Base-by-base conservation (phyloP, 2,888 invertebrate genomes). In the Vesta saturnalis region DNA sequence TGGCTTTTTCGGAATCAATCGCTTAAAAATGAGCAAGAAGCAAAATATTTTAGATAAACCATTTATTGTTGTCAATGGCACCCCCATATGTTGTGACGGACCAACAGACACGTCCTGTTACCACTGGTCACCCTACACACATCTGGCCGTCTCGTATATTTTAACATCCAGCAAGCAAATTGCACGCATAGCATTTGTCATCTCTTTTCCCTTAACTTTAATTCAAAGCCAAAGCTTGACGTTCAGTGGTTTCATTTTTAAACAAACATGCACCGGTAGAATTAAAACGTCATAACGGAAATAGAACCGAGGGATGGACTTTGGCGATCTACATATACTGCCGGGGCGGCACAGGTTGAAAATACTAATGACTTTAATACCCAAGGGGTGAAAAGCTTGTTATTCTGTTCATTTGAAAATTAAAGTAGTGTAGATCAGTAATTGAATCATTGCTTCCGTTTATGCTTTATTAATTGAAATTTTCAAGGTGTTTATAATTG, bases 371-470 rank as follows among this genome's bases (percentile, higher is more conserved):
- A 73, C 66, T 71, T 67, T 62, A 61, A 74, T 65, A 64, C 71
- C 73, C 71, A 64, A 67, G 64, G 73, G 74, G 70, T 71, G 73
- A 71, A 74, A 69, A 71, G 65, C 60, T 65, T 70, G 72, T 74
- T 72, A 67, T 72, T 69, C 66, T 72, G 74, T 75, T 75, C 71
- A 68, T 68, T 70, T 62, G 23, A 43, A 56, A 69, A 64, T 67
- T 39, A 54, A 65, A 64, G 23, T 46, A 6, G 18, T 46, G 12
- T 47, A 60, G 47, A 12, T 49, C 21, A 46, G 14, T 52, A 52
- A 52, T 52, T 19, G 8, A 52, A 52, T 52, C n/a, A 52, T n/a
- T 19, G 21, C 22, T 49, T 8, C 39, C 39, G 2, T n/a, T 39
- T n/a, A n/a, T 8, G n/a, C 8, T n/a, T 39, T 39, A 39, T 39